Base-by-base conservation (phyloP, 2,113 vertebrate genomes). In the Brachyistius frenatus region DNA sequence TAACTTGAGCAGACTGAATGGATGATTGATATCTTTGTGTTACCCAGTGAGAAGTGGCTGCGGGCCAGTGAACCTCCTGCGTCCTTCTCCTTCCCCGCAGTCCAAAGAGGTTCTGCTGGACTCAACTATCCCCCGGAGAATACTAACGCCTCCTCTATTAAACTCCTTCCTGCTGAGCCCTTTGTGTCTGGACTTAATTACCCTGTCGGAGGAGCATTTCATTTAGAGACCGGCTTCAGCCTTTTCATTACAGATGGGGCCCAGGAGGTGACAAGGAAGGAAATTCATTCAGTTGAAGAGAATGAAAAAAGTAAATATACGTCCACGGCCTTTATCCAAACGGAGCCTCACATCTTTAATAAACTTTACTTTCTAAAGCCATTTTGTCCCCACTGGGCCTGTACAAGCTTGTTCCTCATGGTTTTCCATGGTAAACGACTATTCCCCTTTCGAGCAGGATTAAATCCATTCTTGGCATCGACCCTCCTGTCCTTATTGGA, bases 171-270 rank as follows among this genome's bases (percentile, higher is more conserved):
- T 88, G 91, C 92, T 92, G 91, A 91, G 91, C 85, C 89, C 75
- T 92, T 93, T 93, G 89, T 93, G 91, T 93, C 90, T 90, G 88
- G 86, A 88, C 89, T 91, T 93, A 92, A 93, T 93, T 90, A 90
- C 84, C 69, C 86, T 66, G 80, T 91, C 78, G 68, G 75, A 78
- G 78, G 77, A 85, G 84, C 65, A 37, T 90, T 91, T 91, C 83
- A 89, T 92, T 90, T 88, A 66, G 54, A 85, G 78, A 62, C 53
- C 3, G 23, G 61, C 76, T 78, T 80, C 78, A 81, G 69, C 77
- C 88, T 69, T 81, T 86, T 89, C 80, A 65, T 44, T 83, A 31
- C 90, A 89, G 81, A 90, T 85, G 86, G 88, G 86, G 81, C 81
- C 81, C 16, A 60, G 69, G 64, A 49, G 72, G 72, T 64, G 74